phyloP scores from a whole-genome alignment of 2,113 vertebrate genomes.

The Channa argus region DNA sequence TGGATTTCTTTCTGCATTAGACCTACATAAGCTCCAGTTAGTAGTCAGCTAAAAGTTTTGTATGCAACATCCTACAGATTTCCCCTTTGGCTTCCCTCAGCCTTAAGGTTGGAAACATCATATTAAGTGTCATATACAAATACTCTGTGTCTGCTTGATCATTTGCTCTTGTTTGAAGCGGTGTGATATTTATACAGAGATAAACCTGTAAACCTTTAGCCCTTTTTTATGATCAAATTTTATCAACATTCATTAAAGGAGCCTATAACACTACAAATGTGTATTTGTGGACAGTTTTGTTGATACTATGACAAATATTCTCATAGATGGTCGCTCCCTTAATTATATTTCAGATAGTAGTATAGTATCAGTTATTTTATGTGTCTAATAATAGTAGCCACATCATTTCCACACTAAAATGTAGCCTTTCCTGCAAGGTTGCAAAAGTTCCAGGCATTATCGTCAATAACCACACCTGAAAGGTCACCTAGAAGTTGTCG shows the following conservation, averaged over 20 bases:
- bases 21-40: too few species aligned
- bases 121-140: background rate
- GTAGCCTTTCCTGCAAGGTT: background rate
- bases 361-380: too few species aligned
- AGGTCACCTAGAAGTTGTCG: background rate
- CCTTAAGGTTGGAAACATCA: background rate
- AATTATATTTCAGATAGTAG: too few species aligned
- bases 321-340: too few species aligned
- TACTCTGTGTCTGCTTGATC: background rate
- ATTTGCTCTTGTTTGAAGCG: background rate
- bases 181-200: background rate
- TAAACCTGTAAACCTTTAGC: background rate
- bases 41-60: background rate
- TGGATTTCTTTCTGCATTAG: too few species aligned
- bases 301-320: too few species aligned
- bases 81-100: too few species aligned
- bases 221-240: background rate
- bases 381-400: background rate
- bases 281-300: too few species aligned
- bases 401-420: background rate
- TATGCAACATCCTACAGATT: background rate
- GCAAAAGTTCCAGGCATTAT: background rate
- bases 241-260: too few species aligned
- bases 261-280: too few species aligned
- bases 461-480: slow-evolving; percentile 15